Evolutionary conservation across 2,888 invertebrate species (phyloP).

Genomic region (Rotaria macrura): DNA sequence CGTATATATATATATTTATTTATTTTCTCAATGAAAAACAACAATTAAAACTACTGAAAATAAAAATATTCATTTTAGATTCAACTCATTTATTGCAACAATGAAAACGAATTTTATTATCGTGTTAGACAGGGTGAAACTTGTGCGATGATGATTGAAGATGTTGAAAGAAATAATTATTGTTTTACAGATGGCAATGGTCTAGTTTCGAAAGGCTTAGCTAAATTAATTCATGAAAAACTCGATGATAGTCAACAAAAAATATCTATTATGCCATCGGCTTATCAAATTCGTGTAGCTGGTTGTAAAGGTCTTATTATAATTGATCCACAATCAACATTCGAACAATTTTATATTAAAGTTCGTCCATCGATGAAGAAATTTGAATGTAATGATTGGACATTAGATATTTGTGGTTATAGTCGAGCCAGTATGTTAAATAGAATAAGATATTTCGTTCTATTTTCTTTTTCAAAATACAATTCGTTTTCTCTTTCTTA

Average conservation of each 20-base stretch:
- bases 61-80: background rate
- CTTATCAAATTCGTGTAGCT: constrained; percentile 32
- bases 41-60: too few species aligned
- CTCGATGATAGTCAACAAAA: background rate
- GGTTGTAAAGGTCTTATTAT: constrained; percentile 31
- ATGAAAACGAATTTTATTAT: background rate
- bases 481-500: too few species aligned
- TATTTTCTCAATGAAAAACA: too few species aligned
- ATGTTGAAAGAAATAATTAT: constrained; percentile 28
- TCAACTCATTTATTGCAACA: background rate
- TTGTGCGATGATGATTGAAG: constrained; percentile 21
- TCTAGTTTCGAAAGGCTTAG: constrained; percentile 12
- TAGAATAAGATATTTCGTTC: too few species aligned
- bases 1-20: too few species aligned
- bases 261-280: background rate
- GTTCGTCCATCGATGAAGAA: constrained; percentile 29
- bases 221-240: background rate
- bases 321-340: constrained; percentile 24
- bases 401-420: constrained; percentile 23
- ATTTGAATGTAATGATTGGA: constrained; percentile 23
- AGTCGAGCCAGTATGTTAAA: background rate
- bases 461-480: too few species aligned
- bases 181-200: constrained; percentile 35
- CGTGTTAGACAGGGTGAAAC: background rate
- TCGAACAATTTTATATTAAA: constrained; percentile 15